A percentile compares a stretch with the other conserved stretches of the same genome.
These are phyloP conservation scores for Myripristis murdjan DNA, from an alignment of 2,797 vertebrate genomes.

Conservation along the genomic window DNA sequence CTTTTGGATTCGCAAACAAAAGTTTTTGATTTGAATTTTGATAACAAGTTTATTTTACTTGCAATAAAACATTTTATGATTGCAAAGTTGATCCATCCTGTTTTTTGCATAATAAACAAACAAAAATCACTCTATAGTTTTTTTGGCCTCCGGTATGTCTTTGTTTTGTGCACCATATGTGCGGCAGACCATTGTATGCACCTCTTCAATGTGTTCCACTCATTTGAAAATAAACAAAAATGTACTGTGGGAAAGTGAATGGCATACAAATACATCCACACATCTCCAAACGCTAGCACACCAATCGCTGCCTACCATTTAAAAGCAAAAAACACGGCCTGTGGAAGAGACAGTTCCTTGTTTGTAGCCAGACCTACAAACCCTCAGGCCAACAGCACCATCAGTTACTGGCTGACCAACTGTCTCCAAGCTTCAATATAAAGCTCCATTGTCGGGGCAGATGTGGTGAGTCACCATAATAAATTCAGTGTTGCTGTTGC, in stretches of 20 bases:
- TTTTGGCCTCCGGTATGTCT: not conserved
- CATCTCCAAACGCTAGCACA: constrained; percentile 28
- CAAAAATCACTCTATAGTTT: too few species aligned
- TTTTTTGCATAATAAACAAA: too few species aligned
- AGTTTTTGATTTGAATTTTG: too few species aligned
- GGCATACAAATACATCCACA: not conserved
- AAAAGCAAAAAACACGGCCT: constrained; percentile 18
- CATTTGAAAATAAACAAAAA: constrained; percentile 5
- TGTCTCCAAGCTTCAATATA: constrained; percentile 47
- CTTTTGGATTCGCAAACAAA: too few species aligned
- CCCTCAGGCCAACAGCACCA: constrained; percentile 52
- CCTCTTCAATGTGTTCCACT: not conserved
- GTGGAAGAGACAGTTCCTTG: constrained; percentile 52
- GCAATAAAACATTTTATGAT: too few species aligned
- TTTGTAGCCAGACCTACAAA: constrained; percentile 30
- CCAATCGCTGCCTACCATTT: constrained; percentile 12
- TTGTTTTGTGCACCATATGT: not conserved
- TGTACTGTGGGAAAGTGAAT: too few species aligned
- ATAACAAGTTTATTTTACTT: too few species aligned
- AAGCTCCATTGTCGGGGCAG: constrained; percentile 46
- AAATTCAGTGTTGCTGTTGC: constrained; percentile 53
- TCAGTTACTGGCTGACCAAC: constrained; percentile 35
- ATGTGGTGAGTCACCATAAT: constrained; percentile 38
- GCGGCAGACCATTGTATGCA: not conserved
- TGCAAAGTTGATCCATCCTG: too few species aligned